phyloP scores from a whole-genome alignment of 2,797 vertebrate species.

The Coilia nasus region DNA sequence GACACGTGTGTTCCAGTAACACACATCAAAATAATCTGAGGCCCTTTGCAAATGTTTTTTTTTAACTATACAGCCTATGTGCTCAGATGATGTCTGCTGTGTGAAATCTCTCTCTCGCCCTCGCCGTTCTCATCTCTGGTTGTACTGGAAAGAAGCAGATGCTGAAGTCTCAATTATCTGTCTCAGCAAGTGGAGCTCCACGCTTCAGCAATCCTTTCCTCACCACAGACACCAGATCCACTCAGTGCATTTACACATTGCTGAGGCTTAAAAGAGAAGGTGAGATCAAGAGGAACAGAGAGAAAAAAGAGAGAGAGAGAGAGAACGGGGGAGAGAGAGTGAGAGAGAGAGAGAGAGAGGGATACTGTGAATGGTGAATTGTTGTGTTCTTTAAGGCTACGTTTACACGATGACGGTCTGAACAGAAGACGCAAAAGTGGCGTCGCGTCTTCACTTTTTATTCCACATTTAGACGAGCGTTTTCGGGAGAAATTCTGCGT shows the following conservation, averaged over 20 bases:
- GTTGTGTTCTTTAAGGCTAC: not conserved
- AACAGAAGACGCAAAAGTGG: too few species aligned
- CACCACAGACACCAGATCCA: slow-evolving; percentile 54
- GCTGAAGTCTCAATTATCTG: slow-evolving; percentile 50
- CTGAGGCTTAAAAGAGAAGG: slow-evolving; percentile 53
- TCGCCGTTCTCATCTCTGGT: slow-evolving; percentile 58
- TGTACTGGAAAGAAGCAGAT: slow-evolving; percentile 62
- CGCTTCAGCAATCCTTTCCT: slow-evolving; percentile 57
- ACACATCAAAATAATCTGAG: slow-evolving; percentile 63
- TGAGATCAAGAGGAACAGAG: slow-evolving; percentile 45
- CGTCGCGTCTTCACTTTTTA: too few species aligned
- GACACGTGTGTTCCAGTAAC: slow-evolving; percentile 62
- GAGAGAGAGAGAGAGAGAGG: not conserved
- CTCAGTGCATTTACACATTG: slow-evolving; percentile 55
- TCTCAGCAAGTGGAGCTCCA: slow-evolving; percentile 57
- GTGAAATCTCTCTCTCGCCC: not conserved
- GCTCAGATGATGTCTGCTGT: slow-evolving; percentile 6
- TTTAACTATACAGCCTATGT: not conserved
- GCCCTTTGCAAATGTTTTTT: not conserved
- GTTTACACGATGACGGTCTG: too few species aligned
- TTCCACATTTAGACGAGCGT: too few species aligned
- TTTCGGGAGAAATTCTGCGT: too few species aligned
- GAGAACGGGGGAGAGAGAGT: not conserved
- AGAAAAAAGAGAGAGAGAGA: slow-evolving; percentile 26
- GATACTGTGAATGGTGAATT: not conserved